These are phyloP conservation scores for Anadara kagoshimensis DNA, from an alignment of 1,140 invertebrate genomes.

Conservation along the genomic window DNA sequence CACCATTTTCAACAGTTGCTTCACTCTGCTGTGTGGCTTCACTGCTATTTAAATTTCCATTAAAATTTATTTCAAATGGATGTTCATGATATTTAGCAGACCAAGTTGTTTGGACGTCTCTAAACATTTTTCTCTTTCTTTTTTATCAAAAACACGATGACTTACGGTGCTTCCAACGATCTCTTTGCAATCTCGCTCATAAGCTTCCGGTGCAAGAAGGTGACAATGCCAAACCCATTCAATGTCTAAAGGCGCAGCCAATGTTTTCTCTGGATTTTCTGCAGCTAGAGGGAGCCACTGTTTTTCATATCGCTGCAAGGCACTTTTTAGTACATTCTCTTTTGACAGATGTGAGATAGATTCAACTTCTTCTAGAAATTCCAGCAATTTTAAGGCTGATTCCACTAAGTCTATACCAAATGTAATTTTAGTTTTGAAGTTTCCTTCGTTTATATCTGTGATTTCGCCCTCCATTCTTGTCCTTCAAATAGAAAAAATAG, in stretches of 20 bases:
- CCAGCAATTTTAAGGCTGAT: conserved; percentile 46
- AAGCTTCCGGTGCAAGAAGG: conserved; percentile 73
- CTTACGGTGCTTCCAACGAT: conserved; percentile 71
- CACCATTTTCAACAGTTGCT: background rate
- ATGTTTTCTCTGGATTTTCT: conserved; percentile 49
- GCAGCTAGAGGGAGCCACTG: conserved; percentile 74
- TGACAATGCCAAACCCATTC: conserved; percentile 77
- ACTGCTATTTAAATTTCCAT: background rate
- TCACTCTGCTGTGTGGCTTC: background rate
- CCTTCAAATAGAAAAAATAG: background rate
- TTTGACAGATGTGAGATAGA: conserved; percentile 46
- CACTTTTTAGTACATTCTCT: conserved; percentile 50
- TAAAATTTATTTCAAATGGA: conserved; percentile 55
- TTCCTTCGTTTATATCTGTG: too few relatives aligned
- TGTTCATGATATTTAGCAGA: conserved; percentile 52
- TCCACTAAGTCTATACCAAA: conserved; percentile 50
- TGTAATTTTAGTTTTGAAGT: too few relatives aligned
- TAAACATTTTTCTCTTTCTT: conserved; percentile 49
- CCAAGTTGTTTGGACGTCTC: conserved; percentile 54
- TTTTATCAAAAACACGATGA: conserved; percentile 68
- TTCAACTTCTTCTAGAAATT: conserved; percentile 53
- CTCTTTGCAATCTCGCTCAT: conserved; percentile 72
- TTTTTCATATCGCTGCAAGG: conserved; percentile 74
- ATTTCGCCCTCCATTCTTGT: too few relatives aligned
- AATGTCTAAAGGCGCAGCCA: conserved; percentile 75